These are phyloP conservation scores for Microhierax caerulescens DNA, from an alignment of 2,797 vertebrate species.

Conservation along the genomic window DNA sequence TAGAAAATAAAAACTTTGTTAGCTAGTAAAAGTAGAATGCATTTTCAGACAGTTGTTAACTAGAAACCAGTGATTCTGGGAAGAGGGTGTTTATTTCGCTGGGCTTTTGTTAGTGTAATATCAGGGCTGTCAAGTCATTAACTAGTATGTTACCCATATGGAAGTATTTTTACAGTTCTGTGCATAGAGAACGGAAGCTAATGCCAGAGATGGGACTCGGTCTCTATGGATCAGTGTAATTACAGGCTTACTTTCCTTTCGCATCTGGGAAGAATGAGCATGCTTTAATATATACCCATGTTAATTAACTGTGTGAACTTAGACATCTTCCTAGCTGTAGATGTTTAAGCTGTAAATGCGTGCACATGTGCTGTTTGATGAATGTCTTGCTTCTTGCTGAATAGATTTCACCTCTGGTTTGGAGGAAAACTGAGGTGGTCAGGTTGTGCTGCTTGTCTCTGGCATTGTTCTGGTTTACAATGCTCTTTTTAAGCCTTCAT, in stretches of 20 bases:
- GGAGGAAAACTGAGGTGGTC: not conserved
- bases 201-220: fast-evolving
- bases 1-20: not conserved
- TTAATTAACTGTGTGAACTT: not conserved
- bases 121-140: not conserved
- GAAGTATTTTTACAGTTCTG: not conserved
- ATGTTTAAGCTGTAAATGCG: not conserved
- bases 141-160: fast-evolving
- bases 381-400: fast-evolving
- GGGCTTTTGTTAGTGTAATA: not conserved
- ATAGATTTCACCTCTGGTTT: not conserved
- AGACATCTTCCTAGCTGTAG: not conserved
- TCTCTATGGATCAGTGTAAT: fast-evolving
- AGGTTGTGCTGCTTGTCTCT: not conserved
- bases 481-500: not conserved
- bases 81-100: not conserved
- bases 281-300: fast-evolving
- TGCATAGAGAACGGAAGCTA: not conserved
- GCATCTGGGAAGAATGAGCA: not conserved
- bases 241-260: not conserved
- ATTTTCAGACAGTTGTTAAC: not conserved
- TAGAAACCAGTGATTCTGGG: not conserved
- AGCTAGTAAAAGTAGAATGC: not conserved
- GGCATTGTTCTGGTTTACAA: not conserved
- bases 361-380: fast-evolving